Base-by-base conservation (phyloP, 1,140 invertebrate genomes). In the Euwallacea similis region DNA sequence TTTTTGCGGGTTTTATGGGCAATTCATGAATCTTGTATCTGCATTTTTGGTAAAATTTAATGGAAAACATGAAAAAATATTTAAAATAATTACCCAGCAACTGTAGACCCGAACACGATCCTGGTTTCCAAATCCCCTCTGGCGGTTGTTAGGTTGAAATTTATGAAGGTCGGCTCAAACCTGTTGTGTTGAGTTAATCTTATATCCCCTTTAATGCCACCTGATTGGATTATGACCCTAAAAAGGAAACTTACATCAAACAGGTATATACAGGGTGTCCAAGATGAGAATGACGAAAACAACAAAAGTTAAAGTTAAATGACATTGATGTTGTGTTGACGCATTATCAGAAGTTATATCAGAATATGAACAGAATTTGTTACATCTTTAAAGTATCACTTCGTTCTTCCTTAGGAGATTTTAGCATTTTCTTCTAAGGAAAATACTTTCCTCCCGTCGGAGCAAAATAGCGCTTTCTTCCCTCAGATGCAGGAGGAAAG, bases 131-230 rank as follows among this genome's bases (percentile, higher is more conserved):
- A 82, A 74, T 88, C 85, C 66, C 87, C 81, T 78, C 82, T 84
- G 0, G 86, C 87, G 50, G 86, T 86, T 2, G 83, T 85, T 15
- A 96, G 79, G 66, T 91, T 89, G 61, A 97, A 88, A 74, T 88
- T 89, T 0, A 94, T 83, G 83, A 89, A 90, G 0, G 95, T 96
- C 0, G 92, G 90, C 81, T 95, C 90, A 78, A 93, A 96, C 7
- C 89, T 89, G 0, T 93, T 94, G 16, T 89, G 86, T 83, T 98
- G 96, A 7, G 85, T 87, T 42, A 98, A 87, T 2, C 85, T 89
- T 2, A 98, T 85, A 56, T 90, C 87, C 0, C 95, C 95, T 79
- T 87, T 89, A 3, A 97, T 89, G 4, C 94, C 94, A 54, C 89
- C 88, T 53, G 88, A 87, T 81, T 92, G 91, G 50, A 98, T 88